Percentiles rank a stretch among this genome's conserved stretches.
These are phyloP conservation scores for Parazoanthus darwini DNA, from an alignment of 92 coral and sea anemone genomes.

Conservation along the genomic window DNA sequence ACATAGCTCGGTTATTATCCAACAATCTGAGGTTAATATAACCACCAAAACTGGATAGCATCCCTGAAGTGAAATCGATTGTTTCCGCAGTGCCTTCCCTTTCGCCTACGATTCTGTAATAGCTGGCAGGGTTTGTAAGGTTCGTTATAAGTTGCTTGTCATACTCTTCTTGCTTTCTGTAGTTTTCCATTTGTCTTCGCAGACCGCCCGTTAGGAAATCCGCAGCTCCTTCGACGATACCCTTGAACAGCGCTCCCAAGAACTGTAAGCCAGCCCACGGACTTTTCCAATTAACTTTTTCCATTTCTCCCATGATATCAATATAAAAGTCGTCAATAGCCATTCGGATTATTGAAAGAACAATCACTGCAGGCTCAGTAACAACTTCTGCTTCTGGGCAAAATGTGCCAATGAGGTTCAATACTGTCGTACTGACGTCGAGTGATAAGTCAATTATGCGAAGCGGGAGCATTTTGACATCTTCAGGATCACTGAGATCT, in stretches of 20 bases:
- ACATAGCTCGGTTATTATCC: no score
- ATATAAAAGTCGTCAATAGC: slow-evolving; percentile 47
- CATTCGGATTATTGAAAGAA: no score
- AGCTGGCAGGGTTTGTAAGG: slow-evolving; percentile 31
- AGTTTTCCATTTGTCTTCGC: slow-evolving; percentile 56
- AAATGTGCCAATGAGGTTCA: slow-evolving; percentile 50
- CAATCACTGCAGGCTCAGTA: slow-evolving; percentile 42
- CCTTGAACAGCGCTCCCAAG: slow-evolving; percentile 55
- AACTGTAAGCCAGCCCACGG: slow-evolving; percentile 65
- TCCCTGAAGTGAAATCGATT: no score
- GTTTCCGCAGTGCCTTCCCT: no score
- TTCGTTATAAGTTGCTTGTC: slow-evolving; percentile 45
- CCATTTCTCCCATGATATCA: slow-evolving; percentile 59
- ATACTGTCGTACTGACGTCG: no score
- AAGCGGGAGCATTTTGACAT: no score
- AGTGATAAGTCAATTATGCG: no score
- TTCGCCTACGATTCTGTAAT: no score
- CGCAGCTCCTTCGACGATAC: slow-evolving; percentile 50
- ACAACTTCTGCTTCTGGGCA: slow-evolving; percentile 59
- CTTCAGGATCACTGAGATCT: no score
- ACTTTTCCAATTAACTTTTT: slow-evolving; percentile 65
- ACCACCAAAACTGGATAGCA: no score
- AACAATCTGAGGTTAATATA: no score
- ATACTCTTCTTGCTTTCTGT: slow-evolving; percentile 22
- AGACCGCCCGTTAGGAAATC: slow-evolving; percentile 13